Evolutionary conservation across 1,140 invertebrate genomes (phyloP).

Genomic region (Elymnias hypermnestra): DNA sequence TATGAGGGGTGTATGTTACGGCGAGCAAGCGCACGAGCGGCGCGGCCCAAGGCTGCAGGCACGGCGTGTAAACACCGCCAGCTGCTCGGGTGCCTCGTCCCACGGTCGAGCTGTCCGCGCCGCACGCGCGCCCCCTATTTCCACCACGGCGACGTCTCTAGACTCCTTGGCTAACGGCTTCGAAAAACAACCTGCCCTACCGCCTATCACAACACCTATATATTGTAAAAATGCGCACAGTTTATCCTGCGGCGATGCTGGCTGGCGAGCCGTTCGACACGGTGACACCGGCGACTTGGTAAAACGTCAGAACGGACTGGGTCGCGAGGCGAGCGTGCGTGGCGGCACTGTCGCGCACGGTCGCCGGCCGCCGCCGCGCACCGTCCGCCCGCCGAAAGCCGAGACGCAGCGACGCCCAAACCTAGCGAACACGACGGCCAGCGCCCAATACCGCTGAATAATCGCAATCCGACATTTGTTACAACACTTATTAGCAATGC

Average conservation of each 20-base stretch:
- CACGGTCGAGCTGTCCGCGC: slow-evolving; percentile 31
- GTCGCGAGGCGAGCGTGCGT: slow-evolving; percentile 65
- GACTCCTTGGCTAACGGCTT: slow-evolving; percentile 14
- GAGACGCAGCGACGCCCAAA: slow-evolving; percentile 73
- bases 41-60: slow-evolving; percentile 38
- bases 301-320: slow-evolving; percentile 70
- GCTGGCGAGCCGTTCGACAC: slow-evolving; percentile 31
- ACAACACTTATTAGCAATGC: not conserved
- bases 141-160: slow-evolving; percentile 24
- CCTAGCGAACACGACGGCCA: slow-evolving; percentile 53
- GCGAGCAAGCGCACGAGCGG: slow-evolving; percentile 43
- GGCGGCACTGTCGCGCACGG: slow-evolving; percentile 57
- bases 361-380: slow-evolving; percentile 46
- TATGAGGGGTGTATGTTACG: slow-evolving; percentile 57
- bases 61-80: slow-evolving; percentile 65
- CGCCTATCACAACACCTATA: slow-evolving; percentile 23
- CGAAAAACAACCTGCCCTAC: slow-evolving; percentile 20
- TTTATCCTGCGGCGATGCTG: slow-evolving; percentile 40
- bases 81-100: slow-evolving; percentile 38
- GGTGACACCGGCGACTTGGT: slow-evolving; percentile 59
- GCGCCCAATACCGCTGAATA: slow-evolving; percentile 39
- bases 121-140: too few species aligned
- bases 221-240: slow-evolving; percentile 46
- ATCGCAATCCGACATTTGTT: slow-evolving; percentile 2
- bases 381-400: slow-evolving; percentile 56